A percentile compares a stretch with the other conserved stretches of the same genome.
phyloP scores from a whole-genome alignment of 2,113 vertebrate genomes.

The Globicephala melas region DNA sequence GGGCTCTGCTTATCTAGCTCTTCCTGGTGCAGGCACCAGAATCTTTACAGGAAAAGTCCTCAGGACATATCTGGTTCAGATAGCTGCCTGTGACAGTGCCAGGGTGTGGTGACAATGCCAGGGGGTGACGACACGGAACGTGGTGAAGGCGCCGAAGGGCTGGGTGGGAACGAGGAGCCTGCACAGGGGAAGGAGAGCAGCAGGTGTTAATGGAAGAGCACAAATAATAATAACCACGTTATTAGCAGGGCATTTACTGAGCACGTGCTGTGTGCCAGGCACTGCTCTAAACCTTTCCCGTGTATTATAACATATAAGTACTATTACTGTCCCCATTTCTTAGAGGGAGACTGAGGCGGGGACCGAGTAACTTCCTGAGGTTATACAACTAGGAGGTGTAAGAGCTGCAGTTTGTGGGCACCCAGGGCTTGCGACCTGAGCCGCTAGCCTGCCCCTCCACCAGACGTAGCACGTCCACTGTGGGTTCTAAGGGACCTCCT shows the following conservation, averaged over 20 bases:
- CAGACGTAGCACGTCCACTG: rapidly evolving
- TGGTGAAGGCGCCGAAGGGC: rapidly evolving
- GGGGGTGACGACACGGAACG: rapidly evolving
- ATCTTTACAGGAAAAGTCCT: not conserved
- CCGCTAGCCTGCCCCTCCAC: rapidly evolving
- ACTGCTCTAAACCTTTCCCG: too few relatives aligned
- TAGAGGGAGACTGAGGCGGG: not conserved
- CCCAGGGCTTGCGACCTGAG: not conserved
- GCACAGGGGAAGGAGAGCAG: too few relatives aligned
- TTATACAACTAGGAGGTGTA: rapidly evolving
- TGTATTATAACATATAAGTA: rapidly evolving
- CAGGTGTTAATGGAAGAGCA: rapidly evolving
- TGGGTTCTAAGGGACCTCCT: not conserved
- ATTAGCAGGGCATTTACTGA: not conserved
- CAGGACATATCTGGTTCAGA: not conserved
- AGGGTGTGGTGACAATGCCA: rapidly evolving
- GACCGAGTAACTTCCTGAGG: not conserved
- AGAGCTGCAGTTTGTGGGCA: too few relatives aligned
- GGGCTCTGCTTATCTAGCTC: too few relatives aligned
- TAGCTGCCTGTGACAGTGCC: rapidly evolving
- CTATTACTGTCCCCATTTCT: not conserved
- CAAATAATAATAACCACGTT: rapidly evolving
- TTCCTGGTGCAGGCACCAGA: not conserved
- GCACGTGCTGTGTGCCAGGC: too few relatives aligned
- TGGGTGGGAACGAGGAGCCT: not conserved